A percentile compares a stretch with the other conserved stretches of the same genome.
These are phyloP conservation scores for Cochlearius cochlearius DNA, from an alignment of 2,113 vertebrate species.

Conservation along the genomic window DNA sequence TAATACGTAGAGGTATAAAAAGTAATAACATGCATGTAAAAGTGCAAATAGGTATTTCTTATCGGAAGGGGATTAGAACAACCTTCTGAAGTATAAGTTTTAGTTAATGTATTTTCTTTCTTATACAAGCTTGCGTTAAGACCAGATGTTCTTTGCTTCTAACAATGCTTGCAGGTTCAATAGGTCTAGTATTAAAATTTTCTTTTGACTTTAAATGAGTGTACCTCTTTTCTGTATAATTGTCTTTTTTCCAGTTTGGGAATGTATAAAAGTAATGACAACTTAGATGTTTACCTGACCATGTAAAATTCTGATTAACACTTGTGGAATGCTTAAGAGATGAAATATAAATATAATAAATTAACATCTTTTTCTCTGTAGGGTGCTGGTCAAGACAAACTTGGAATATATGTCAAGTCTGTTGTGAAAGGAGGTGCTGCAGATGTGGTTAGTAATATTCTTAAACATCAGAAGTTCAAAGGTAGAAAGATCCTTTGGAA, in stretches of 20 bases:
- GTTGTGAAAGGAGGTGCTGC: slow-evolving; percentile 97
- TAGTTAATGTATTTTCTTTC: neutral
- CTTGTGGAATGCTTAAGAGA: neutral
- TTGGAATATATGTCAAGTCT: slow-evolving; percentile 98
- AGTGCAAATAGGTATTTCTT: neutral
- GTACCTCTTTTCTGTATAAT: neutral
- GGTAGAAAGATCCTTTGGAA: neutral
- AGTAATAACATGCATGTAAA: neutral
- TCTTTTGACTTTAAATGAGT: neutral
- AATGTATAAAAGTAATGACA: neutral
- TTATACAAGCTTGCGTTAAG: neutral
- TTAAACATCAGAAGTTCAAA: neutral
- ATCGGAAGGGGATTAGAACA: neutral
- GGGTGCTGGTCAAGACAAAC: slow-evolving; percentile 97
- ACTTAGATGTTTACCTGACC: neutral
- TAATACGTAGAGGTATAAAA: neutral
- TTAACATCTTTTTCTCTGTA: slow-evolving; percentile 53
- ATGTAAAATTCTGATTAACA: neutral
- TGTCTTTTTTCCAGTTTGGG: neutral
- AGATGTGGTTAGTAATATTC: slow-evolving; percentile 84
- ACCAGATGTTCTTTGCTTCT: neutral
- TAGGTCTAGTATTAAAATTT: neutral
- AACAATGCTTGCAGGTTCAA: neutral
- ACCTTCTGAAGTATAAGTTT: neutral
- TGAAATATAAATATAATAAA: neutral